Conservation (phyloP, 2,888 invertebrate genomes). For the Himalopsyche kuldschensis region DNA sequence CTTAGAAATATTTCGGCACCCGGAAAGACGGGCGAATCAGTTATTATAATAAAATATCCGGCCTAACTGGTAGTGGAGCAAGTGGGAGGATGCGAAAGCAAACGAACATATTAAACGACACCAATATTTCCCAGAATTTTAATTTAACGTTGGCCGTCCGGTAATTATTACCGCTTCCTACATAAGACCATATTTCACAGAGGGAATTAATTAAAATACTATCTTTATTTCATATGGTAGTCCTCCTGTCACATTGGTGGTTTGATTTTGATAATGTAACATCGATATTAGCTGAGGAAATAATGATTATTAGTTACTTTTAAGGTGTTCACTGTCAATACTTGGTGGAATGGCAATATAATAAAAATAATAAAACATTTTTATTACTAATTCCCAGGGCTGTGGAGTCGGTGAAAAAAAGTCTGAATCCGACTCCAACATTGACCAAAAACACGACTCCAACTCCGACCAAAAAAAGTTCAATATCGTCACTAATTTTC, state of each 20-base stretch:
- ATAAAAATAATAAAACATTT: too few relatives aligned
- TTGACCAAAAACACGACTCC: too few relatives aligned
- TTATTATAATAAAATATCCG: background rate
- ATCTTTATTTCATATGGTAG: background rate
- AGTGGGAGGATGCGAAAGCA: background rate
- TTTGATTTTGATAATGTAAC: background rate
- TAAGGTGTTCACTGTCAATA: too few relatives aligned
- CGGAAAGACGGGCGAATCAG: too few relatives aligned
- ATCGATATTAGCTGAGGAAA: background rate
- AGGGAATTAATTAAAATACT: constrained; percentile 20
- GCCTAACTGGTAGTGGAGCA: background rate
- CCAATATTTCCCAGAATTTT: constrained; percentile 15
- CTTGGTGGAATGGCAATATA: too few relatives aligned
- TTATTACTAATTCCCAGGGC: too few relatives aligned
- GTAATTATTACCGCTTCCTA: constrained; percentile 8
- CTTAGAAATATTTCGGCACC: too few relatives aligned
- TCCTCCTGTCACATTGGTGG: background rate
- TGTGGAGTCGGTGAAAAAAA: too few relatives aligned
- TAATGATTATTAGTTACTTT: too few relatives aligned
- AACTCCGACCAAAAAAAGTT: too few relatives aligned
- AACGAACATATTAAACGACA: constrained; percentile 12
- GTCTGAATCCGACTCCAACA: too few relatives aligned
- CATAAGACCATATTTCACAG: constrained; percentile 16
- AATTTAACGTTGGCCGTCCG: constrained; percentile 17
- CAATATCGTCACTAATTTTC: too few relatives aligned